phyloP scores from a whole-genome alignment of 2,113 vertebrate species.

The Craseonycteris thonglongyai region DNA sequence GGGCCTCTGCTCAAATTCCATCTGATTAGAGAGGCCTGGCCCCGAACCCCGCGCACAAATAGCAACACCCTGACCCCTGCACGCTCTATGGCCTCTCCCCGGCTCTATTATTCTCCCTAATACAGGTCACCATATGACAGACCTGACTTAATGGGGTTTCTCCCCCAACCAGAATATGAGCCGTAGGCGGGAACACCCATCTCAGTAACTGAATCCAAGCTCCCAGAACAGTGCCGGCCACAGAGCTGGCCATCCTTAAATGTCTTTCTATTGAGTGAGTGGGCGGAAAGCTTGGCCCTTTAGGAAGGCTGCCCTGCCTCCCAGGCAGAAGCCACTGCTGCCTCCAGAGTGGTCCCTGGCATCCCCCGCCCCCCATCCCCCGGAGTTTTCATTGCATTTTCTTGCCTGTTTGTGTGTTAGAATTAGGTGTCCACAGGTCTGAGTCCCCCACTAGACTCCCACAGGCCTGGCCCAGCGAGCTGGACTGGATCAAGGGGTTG shows the following conservation, averaged over 20 bases:
- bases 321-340: background rate
- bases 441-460: background rate
- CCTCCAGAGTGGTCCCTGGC: background rate
- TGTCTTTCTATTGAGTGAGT: background rate
- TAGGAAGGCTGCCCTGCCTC: background rate
- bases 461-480: background rate
- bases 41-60: background rate
- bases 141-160: background rate
- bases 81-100: accelerated
- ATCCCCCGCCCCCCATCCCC: background rate
- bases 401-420: background rate
- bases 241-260: background rate
- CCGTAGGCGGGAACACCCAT: background rate
- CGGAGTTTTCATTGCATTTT: background rate
- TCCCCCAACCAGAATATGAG: background rate
- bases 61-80: background rate
- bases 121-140: background rate
- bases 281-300: background rate
- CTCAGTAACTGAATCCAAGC: background rate
- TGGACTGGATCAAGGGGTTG: background rate
- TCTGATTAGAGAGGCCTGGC: background rate
- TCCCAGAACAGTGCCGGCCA: background rate
- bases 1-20: background rate
- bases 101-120: background rate
- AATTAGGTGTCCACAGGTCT: background rate